phyloP scores from a whole-genome alignment of 2,113 vertebrate genomes.

The Sylvilagus bachmani region DNA sequence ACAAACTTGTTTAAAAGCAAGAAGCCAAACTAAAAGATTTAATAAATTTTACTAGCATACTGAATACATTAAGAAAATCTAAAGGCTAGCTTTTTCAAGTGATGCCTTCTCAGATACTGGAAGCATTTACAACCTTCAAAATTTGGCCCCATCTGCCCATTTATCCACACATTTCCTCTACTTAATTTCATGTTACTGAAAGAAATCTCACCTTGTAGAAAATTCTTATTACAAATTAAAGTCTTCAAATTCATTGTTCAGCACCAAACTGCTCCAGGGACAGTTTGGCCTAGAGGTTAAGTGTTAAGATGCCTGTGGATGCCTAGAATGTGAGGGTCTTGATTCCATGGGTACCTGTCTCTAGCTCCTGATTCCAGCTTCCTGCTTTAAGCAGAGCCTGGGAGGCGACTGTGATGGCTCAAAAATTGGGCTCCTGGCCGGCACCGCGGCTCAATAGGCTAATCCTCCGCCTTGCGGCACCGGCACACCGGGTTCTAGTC shows the following conservation, averaged over 20 bases:
- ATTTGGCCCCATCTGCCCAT: neutral
- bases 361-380: too few species aligned
- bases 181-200: neutral
- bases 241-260: constrained; percentile 38
- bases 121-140: neutral
- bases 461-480: too few species aligned
- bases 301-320: too few species aligned
- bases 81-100: neutral
- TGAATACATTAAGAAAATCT: constrained; percentile 14
- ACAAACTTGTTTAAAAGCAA: constrained; percentile 24
- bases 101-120: neutral
- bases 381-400: too few species aligned
- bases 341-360: too few species aligned
- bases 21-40: neutral
- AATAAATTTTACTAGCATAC: constrained; percentile 26
- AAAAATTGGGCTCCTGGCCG: too few species aligned
- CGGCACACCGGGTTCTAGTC: too few species aligned
- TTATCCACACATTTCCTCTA: neutral
- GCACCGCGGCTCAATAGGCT: too few species aligned
- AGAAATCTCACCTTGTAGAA: constrained; percentile 5
- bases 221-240: constrained; percentile 37
- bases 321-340: too few species aligned
- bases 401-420: too few species aligned
- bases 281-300: too few species aligned
- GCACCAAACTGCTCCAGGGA: neutral